Evolutionary conservation across 2,888 invertebrate genomes (phyloP), one percentile per base, ranked within the genome.

Genomic region (Leptogaster cylindrica): DNA sequence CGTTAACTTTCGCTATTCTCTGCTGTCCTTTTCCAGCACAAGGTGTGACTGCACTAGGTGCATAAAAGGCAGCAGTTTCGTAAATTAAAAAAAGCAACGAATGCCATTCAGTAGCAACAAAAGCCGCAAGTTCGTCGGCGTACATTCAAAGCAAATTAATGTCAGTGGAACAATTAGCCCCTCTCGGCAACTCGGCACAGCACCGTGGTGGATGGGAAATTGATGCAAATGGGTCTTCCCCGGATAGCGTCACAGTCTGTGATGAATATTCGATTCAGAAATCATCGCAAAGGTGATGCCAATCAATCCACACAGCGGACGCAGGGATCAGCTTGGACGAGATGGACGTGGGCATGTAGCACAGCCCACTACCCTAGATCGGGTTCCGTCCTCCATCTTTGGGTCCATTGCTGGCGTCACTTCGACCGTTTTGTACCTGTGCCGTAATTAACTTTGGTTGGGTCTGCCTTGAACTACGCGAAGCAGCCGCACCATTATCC

Each of bases 121-220:
- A n/a, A n/a, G n/a, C n/a, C n/a, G n/a, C n/a, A n/a, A n/a, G n/a
- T n/a, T n/a, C n/a, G n/a, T n/a, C n/a, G n/a, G n/a, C n/a, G n/a
- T n/a, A n/a, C n/a, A n/a, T n/a, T n/a, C n/a, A n/a, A n/a, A 46
- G 46, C 20, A 10, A 46, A 46, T 46, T 46, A 46, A 46, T 46
- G 46, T 46, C 46, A 46, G 46, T 46, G 46, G 46, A 46, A 20
- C 46, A 46, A 46, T 46, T 46, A 46, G 20, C 20, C 20, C 10
- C 46, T 23, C 46, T 46, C 6, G n/a, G 4, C 44, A 18, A 18
- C 10, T 10, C 6, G 16, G 16, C 20, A 4, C 23, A n/a, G n/a
- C n/a, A n/a, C n/a, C n/a, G n/a, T 2, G 2, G 18, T 8, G 20
- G 18, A 10, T 2, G n/a, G n/a, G n/a, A n/a, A n/a, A n/a, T n/a